Base-by-base conservation (phyloP, 2,888 invertebrate genomes). In the Drosophila robusta region DNA sequence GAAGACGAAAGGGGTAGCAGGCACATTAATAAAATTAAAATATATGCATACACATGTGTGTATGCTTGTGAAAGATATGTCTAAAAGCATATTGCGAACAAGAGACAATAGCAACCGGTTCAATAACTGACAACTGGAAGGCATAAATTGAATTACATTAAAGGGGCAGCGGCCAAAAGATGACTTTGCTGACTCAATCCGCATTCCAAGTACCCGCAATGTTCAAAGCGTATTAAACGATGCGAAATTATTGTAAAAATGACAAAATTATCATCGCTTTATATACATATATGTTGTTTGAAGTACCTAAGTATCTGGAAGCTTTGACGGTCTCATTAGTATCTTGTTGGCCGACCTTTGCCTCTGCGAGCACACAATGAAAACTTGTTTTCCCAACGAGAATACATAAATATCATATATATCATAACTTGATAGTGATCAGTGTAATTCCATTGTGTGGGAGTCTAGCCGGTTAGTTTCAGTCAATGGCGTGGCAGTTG, bases 101-200 rank as follows among this genome's bases (percentile, higher is more conserved):
- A 63, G 62, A 72, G 61, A 69, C 77, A 71, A 66, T 56, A 55
- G 50, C 65, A 77, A 78, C 69, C 76, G 78, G 83, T 87, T 84
- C 85, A 87, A 87, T 84, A 87, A 81, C 80, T 84, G 85, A 29
- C 55, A 80, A 65, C 62, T 68, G 66, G 36, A 60, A 67, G 62
- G 38, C 64, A 81, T 68, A 67, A 81, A 87, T 84, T 84, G 60
- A 87, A 84, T 81, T 84, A 84, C 82, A 75, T 81, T 83, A 50
- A 69, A 70, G 72, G 75, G 77, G 68, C 81, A 75, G 78, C 70
- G 70, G 63, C 75, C 80, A 75, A 66, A 63, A 81, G 63, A 64
- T 56, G 69, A 44, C 26, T 42, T 16, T 45, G 61, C 58, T 75
- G 75, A 71, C 44, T 75, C 66, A 70, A 36, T 50, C 14, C 36